A percentile compares a stretch with the other conserved stretches of the same genome.
Evolutionary conservation across 1,140 invertebrate species (phyloP).

Genomic region (Luehdorfia chinensis): DNA sequence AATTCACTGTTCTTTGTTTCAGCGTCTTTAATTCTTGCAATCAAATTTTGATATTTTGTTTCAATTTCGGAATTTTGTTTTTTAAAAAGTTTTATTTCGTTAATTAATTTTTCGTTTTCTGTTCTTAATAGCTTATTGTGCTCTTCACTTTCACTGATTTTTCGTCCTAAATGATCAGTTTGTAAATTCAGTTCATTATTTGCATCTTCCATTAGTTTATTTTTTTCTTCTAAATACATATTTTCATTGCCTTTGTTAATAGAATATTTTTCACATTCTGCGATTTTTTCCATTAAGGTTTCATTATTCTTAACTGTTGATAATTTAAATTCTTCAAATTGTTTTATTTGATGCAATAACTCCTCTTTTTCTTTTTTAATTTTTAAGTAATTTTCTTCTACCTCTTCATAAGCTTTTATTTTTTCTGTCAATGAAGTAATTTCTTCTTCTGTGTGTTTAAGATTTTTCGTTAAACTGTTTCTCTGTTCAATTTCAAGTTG

Average conservation of each 20-base stretch:
- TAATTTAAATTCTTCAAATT: background rate
- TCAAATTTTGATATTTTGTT: background rate
- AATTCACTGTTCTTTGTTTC: constrained; percentile 7
- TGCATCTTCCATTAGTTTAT: constrained; percentile 14
- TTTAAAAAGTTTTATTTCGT: constrained; percentile 3
- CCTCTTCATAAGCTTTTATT: constrained; percentile 15
- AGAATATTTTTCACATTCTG: constrained; percentile 14
- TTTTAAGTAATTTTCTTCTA: constrained; percentile 17
- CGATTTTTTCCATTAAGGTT: background rate
- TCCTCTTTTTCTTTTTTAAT: constrained; percentile 19
- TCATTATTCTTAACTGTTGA: background rate
- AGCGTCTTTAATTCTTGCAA: constrained; percentile 24
- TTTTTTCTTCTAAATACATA: constrained; percentile 23
- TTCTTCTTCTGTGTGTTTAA: constrained; percentile 22
- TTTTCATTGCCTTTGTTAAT: constrained; percentile 26
- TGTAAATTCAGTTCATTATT: constrained; percentile 20
- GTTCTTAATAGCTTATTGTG: background rate
- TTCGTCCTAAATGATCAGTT: constrained; percentile 16
- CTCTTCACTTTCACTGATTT: constrained; percentile 15
- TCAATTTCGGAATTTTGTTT: constrained; percentile 1
- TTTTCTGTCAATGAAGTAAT: constrained; percentile 19
- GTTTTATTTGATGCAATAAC: constrained; percentile 13
- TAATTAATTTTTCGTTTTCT: constrained; percentile 4
- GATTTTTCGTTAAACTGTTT: constrained; percentile 16
- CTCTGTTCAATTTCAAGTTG: constrained; percentile 20